A percentile compares a stretch with the other conserved stretches of the same genome.
Evolutionary conservation across 2,888 invertebrate genomes (phyloP).

Genomic region (Ariolimax columbianus): DNA sequence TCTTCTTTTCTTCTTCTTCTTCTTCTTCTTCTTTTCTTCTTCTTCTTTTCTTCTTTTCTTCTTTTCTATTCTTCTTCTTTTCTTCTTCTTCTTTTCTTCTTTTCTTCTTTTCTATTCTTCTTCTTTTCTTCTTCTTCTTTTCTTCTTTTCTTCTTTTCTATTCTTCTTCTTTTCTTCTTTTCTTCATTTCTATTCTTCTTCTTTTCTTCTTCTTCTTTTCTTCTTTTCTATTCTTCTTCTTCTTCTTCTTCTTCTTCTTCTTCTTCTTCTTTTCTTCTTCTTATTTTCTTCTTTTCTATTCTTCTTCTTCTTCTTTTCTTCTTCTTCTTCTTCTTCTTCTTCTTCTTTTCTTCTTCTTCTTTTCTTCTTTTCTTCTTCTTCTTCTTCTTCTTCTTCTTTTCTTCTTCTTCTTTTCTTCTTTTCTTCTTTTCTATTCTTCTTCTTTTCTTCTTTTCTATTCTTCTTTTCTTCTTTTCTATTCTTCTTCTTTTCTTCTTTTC

Average conservation of each 20-base stretch:
- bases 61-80: no score
- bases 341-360: neutral
- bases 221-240: no score
- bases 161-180: neutral
- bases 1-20: neutral
- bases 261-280: no score
- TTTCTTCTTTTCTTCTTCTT: neutral
- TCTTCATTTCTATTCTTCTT: neutral
- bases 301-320: constrained; percentile 13
- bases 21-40: neutral
- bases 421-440: no score
- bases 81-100: neutral
- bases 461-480: no score
- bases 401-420: no score
- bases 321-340: no score
- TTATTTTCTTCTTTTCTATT: no score
- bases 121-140: neutral
- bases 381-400: no score
- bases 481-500: no score
- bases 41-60: neutral
- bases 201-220: neutral
- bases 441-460: no score
- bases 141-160: neutral
- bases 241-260: no score
- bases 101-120: neutral